Evolutionary conservation across 1,140 invertebrate genomes (phyloP).

Genomic region (Hylaeus volcanicus): DNA sequence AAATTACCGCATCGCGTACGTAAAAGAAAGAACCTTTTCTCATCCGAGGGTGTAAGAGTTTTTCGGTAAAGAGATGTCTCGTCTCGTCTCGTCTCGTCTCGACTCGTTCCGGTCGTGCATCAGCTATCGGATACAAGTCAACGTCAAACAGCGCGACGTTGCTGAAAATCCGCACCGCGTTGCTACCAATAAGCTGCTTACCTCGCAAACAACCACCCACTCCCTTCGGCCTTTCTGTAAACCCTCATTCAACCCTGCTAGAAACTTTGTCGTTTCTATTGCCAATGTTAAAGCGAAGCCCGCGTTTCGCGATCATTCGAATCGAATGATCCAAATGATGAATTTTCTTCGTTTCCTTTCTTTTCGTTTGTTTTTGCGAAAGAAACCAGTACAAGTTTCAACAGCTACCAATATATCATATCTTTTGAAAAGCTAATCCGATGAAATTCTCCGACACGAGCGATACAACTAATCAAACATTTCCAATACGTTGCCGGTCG

Average conservation of each 20-base stretch:
- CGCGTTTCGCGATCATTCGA: not conserved
- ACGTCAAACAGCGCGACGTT: conserved; percentile 48
- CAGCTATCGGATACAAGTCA: conserved; percentile 49
- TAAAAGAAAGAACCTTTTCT: not conserved
- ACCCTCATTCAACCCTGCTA: conserved; percentile 15
- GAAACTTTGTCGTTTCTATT: conserved; percentile 50
- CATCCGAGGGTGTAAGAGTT: not conserved
- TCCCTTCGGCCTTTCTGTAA: not conserved
- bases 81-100: not conserved
- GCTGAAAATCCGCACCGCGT: conserved; percentile 55
- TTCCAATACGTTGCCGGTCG: not conserved
- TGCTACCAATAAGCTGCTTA: conserved; percentile 65
- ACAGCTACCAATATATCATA: too few species aligned
- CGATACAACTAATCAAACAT: not conserved
- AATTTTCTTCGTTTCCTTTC: not conserved
- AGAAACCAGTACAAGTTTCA: too few species aligned
- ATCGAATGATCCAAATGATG: not conserved
- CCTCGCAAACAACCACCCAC: not conserved
- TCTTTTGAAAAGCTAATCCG: too few species aligned
- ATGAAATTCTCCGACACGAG: too few species aligned
- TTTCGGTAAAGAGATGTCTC: not conserved
- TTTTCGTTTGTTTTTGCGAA: too few species aligned
- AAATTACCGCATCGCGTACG: not conserved
- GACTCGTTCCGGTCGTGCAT: not conserved
- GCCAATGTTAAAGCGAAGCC: conserved; percentile 60